Conservation (phyloP, 2,888 invertebrate species). For the Taenaris catops region DNA sequence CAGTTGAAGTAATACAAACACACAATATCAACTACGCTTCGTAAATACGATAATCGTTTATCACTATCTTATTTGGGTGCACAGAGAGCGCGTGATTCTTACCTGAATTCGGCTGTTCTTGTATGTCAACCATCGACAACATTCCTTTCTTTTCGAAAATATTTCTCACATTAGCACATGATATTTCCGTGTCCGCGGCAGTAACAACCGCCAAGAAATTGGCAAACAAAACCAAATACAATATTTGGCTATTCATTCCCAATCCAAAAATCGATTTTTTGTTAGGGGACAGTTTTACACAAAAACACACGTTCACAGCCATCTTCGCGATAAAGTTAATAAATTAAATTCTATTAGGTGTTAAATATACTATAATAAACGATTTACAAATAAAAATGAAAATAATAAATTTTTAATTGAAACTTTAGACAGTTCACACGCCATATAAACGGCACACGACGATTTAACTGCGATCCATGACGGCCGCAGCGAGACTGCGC, state of each 20-base stretch:
- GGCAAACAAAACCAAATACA: slow-evolving; percentile 63
- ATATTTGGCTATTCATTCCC: slow-evolving; percentile 66
- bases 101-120: slow-evolving; percentile 76
- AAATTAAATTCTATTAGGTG: slow-evolving; percentile 35
- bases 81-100: slow-evolving; percentile 45
- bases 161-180: slow-evolving; percentile 73
- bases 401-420: slow-evolving; percentile 32
- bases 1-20: slow-evolving; percentile 6
- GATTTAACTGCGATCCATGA: slow-evolving; percentile 66
- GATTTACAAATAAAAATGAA: slow-evolving; percentile 48
- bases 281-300: slow-evolving; percentile 70
- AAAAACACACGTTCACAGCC: slow-evolving; percentile 74
- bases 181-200: slow-evolving; percentile 55
- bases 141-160: slow-evolving; percentile 74
- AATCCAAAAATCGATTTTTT: slow-evolving; percentile 77
- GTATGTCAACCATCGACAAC: slow-evolving; percentile 64
- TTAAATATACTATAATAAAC: slow-evolving; percentile 36
- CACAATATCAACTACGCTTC: slow-evolving; percentile 1
- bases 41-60: slow-evolving; percentile 39
- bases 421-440: slow-evolving; percentile 32
- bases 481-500: slow-evolving; percentile 63
- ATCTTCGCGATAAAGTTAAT: slow-evolving; percentile 42
- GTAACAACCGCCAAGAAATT: slow-evolving; percentile 51
- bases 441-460: slow-evolving; percentile 35
- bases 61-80: slow-evolving; percentile 43